Conservation (phyloP, 2,113 vertebrate species). For the Terrapene triunguis region DNA sequence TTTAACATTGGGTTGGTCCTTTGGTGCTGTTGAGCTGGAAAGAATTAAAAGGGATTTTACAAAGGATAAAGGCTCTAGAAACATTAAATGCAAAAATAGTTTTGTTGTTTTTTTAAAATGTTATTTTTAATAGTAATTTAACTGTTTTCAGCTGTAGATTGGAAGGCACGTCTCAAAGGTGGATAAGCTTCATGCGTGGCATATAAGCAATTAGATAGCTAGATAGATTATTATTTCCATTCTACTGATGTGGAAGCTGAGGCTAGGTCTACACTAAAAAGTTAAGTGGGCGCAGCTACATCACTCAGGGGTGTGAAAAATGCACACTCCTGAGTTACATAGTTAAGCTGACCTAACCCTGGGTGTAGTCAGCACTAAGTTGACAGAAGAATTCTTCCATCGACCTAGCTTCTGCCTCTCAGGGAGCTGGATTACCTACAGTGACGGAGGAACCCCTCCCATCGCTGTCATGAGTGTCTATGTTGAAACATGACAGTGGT, state of each 20-base stretch:
- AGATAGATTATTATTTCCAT: neutral
- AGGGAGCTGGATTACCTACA: neutral
- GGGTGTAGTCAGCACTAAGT: neutral
- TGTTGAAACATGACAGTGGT: neutral
- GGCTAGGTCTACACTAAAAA: neutral
- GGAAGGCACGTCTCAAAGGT: constrained; percentile 3
- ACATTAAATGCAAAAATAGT: neutral
- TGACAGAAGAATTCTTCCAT: neutral
- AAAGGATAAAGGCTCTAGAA: neutral
- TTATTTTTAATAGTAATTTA: constrained; percentile 4
- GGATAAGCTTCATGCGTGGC: neutral
- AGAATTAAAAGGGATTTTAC: neutral
- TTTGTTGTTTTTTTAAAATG: neutral
- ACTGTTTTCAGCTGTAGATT: neutral
- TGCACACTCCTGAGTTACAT: neutral
- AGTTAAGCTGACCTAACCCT: neutral
- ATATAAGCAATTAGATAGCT: neutral
- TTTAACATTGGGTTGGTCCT: constrained; percentile 17
- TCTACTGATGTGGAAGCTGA: neutral
- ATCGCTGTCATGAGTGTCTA: neutral
- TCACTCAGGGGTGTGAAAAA: neutral
- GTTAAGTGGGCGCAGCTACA: neutral
- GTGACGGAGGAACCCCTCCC: neutral
- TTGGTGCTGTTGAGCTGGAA: constrained; percentile 24
- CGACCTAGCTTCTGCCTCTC: neutral